These are phyloP conservation scores for Argyresthia albistria DNA, from an alignment of 2,888 invertebrate genomes.

Conservation along the genomic window DNA sequence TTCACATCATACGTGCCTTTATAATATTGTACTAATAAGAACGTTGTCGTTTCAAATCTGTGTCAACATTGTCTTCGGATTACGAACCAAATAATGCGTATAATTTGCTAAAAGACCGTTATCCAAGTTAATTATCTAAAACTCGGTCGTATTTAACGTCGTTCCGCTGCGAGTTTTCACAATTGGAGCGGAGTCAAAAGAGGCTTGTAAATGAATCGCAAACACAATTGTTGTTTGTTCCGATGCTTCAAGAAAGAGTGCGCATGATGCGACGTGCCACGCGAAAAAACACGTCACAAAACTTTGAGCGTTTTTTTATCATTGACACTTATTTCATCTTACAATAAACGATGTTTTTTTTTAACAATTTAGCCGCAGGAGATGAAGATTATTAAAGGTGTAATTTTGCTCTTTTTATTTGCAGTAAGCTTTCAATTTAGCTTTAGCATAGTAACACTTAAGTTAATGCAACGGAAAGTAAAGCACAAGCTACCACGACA, in stretches of 20 bases:
- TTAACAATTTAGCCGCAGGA: too few relatives aligned
- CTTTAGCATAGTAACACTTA: too few relatives aligned
- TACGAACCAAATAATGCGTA: slow-evolving; percentile 45
- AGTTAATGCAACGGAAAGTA: too few relatives aligned
- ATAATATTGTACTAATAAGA: neutral
- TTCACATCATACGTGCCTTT: too few relatives aligned
- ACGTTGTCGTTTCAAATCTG: slow-evolving; percentile 11
- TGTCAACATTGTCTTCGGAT: slow-evolving; percentile 24
- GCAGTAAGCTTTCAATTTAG: too few relatives aligned
- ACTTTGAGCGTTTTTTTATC: too few relatives aligned
- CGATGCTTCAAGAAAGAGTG: slow-evolving; percentile 54
- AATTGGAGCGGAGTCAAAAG: slow-evolving; percentile 59
- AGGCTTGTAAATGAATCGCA: slow-evolving; percentile 59
- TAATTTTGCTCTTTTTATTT: too few relatives aligned
- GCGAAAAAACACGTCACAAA: slow-evolving; percentile 9
- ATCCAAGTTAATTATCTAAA: slow-evolving; percentile 67
- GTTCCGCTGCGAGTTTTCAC: slow-evolving; percentile 58
- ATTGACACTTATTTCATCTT: too few relatives aligned
- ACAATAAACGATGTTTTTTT: too few relatives aligned
- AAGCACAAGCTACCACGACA: too few relatives aligned
- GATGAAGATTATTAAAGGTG: too few relatives aligned
- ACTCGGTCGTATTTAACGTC: slow-evolving; percentile 61
- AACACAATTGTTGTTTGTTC: slow-evolving; percentile 62
- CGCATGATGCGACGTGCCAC: slow-evolving; percentile 26
- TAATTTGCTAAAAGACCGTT: slow-evolving; percentile 50